These are phyloP conservation scores for Dunckerocampus dactyliophorus DNA, from an alignment of 2,113 vertebrate species.

Conservation along the genomic window DNA sequence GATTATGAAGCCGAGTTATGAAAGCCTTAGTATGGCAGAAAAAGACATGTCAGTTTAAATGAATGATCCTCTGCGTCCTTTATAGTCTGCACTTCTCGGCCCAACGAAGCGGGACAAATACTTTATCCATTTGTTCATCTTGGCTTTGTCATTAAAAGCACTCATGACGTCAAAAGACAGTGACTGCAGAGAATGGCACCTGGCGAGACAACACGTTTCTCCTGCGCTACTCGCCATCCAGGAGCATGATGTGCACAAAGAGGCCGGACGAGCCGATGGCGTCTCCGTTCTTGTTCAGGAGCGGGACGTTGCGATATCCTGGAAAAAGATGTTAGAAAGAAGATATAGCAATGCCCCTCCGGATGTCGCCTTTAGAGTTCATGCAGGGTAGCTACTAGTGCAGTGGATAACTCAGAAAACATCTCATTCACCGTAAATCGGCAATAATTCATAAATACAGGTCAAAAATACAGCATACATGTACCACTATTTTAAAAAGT, in stretches of 20 bases:
- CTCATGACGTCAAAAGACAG: not conserved
- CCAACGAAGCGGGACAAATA: not conserved
- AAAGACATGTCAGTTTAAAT: not conserved
- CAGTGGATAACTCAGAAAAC: too few relatives aligned
- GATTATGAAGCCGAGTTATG: not conserved
- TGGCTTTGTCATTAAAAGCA: not conserved
- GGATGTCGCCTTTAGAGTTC: too few relatives aligned
- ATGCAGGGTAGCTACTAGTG: too few relatives aligned
- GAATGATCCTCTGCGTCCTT: slow-evolving; percentile 7
- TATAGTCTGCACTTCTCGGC: too few relatives aligned
- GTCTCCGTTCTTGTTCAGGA: slow-evolving; percentile 83
- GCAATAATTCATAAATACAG: too few relatives aligned
- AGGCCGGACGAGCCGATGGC: slow-evolving; percentile 81
- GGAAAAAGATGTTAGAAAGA: slow-evolving; percentile 15
- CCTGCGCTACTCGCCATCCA: slow-evolving; percentile 55
- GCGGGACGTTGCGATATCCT: slow-evolving; percentile 94
- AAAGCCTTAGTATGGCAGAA: not conserved
- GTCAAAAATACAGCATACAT: too few relatives aligned
- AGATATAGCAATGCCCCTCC: too few relatives aligned
- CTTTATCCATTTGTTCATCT: slow-evolving; percentile 1
- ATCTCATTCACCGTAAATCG: too few relatives aligned
- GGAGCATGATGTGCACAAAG: slow-evolving; percentile 80
- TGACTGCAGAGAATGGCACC: not conserved
- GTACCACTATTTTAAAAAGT: too few relatives aligned
- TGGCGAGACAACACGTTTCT: not conserved